These are phyloP conservation scores for Adelphocoris suturalis DNA, from an alignment of 2,888 invertebrate species.

Conservation along the genomic window DNA sequence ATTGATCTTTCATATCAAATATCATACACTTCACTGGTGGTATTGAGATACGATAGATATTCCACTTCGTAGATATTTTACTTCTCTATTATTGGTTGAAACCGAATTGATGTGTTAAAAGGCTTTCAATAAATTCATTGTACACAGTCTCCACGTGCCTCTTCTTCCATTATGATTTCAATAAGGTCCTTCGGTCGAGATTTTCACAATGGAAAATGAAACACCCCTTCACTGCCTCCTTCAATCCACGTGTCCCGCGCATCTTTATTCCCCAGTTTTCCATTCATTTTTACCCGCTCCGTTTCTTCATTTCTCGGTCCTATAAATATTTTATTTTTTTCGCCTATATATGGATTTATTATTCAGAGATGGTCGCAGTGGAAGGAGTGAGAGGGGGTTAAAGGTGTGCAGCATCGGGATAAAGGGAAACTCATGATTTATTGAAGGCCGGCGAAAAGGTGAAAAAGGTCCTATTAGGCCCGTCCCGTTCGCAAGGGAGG, in stretches of 20 bases:
- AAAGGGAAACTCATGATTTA: conserved; percentile 35
- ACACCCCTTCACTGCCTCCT: neutral
- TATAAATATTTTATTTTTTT: conserved; percentile 32
- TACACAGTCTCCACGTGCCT: too few relatives aligned
- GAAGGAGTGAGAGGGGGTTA: neutral
- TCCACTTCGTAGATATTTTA: too few relatives aligned
- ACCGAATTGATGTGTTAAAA: too few relatives aligned
- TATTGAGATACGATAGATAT: too few relatives aligned
- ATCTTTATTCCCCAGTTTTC: neutral
- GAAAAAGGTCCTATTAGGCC: conserved; percentile 16
- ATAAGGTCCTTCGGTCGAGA: too few relatives aligned
- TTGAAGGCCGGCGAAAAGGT: neutral
- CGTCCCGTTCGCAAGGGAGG: neutral
- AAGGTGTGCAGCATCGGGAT: neutral
- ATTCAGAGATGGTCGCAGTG: neutral
- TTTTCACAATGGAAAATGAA: neutral
- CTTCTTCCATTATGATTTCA: too few relatives aligned
- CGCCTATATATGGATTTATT: conserved; percentile 37
- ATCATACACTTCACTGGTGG: too few relatives aligned
- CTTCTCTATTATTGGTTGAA: too few relatives aligned
- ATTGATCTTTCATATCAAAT: too few relatives aligned
- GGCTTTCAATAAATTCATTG: too few relatives aligned
- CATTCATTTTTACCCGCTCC: neutral
- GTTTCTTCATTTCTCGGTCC: conserved; percentile 3
- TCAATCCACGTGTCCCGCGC: conserved; percentile 12